Percentiles rank a stretch among this genome's conserved stretches.
Evolutionary conservation across 92 coral and sea anemone genomes (phyloP).

Genomic region (Desmophyllum pertusum): DNA sequence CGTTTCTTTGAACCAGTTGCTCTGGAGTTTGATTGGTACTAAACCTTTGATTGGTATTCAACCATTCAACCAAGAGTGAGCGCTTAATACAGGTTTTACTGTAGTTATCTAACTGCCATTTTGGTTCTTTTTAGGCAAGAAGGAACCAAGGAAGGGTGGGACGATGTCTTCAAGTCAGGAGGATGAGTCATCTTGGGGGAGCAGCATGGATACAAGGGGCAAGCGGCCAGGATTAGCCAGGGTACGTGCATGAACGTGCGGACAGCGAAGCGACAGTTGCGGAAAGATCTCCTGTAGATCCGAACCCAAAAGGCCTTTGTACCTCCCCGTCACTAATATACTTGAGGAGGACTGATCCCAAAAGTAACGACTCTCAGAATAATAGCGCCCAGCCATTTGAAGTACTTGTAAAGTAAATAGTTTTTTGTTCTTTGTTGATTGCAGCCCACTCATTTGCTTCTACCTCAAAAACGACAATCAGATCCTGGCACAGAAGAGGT

Average conservation of each 20-base stretch:
- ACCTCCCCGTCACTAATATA: too few relatives aligned
- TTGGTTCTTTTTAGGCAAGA: conserved; percentile 13
- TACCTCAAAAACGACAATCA: conserved; percentile 71
- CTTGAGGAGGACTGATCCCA: too few relatives aligned
- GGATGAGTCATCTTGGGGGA: conserved; percentile 78
- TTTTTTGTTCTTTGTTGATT: neutral
- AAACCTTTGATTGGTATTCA: too few relatives aligned
- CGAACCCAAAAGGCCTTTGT: too few relatives aligned
- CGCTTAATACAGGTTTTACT: too few relatives aligned
- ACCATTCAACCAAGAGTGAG: too few relatives aligned
- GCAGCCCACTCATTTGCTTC: conserved; percentile 56
- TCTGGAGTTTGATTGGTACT: too few relatives aligned
- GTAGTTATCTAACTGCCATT: neutral
- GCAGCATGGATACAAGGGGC: conserved; percentile 62
- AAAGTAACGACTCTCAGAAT: too few relatives aligned
- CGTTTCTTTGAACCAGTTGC: too few relatives aligned
- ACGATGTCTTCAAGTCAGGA: conserved; percentile 61
- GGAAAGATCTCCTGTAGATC: too few relatives aligned
- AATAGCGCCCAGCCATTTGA: neutral
- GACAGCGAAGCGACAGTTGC: too few relatives aligned
- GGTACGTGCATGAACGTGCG: conserved; percentile 20
- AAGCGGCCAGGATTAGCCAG: conserved; percentile 20
- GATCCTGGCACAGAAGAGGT: conserved; percentile 86
- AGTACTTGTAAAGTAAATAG: neutral
- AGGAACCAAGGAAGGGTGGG: conserved; percentile 19